A percentile compares a stretch with the other conserved stretches of the same genome.
Evolutionary conservation across 2,888 invertebrate species (phyloP).

Genomic region (Hipparchia sbordonii): DNA sequence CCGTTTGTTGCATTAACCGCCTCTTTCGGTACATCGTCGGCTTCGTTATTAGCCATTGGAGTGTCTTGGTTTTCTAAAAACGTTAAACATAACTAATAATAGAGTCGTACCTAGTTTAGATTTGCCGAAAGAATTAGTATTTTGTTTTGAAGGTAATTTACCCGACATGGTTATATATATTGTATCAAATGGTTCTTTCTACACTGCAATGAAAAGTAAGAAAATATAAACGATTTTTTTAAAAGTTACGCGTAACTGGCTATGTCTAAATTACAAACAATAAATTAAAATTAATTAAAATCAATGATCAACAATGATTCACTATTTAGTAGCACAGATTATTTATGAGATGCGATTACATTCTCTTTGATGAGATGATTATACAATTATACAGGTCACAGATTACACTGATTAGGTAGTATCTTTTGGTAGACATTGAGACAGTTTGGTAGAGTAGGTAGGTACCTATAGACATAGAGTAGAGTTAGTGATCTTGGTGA

Average conservation of each 20-base stretch:
- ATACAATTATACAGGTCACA: too few relatives aligned
- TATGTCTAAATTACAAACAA: neutral
- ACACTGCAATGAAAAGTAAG: neutral
- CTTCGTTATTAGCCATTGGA: conserved; percentile 49
- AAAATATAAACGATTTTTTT: neutral
- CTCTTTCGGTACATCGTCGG: conserved; percentile 44
- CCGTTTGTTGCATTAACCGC: conserved; percentile 43
- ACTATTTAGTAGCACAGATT: neutral
- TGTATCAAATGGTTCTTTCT: neutral
- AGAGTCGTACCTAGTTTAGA: neutral
- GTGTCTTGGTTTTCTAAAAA: conserved; percentile 54
- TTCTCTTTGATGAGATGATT: too few relatives aligned
- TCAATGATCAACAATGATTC: neutral
- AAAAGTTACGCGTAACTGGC: neutral
- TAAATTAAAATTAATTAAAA: neutral
- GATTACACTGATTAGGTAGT: too few relatives aligned
- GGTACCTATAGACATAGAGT: too few relatives aligned
- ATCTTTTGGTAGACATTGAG: too few relatives aligned
- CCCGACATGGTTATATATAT: conserved; percentile 10
- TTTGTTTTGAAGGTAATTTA: neutral
- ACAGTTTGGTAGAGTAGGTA: too few relatives aligned
- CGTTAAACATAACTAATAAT: neutral
- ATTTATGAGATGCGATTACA: too few relatives aligned
- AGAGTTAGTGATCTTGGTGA: too few relatives aligned
- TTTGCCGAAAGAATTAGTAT: neutral